phyloP scores from a whole-genome alignment of 2,113 vertebrate species.

The Lycaon pictus region DNA sequence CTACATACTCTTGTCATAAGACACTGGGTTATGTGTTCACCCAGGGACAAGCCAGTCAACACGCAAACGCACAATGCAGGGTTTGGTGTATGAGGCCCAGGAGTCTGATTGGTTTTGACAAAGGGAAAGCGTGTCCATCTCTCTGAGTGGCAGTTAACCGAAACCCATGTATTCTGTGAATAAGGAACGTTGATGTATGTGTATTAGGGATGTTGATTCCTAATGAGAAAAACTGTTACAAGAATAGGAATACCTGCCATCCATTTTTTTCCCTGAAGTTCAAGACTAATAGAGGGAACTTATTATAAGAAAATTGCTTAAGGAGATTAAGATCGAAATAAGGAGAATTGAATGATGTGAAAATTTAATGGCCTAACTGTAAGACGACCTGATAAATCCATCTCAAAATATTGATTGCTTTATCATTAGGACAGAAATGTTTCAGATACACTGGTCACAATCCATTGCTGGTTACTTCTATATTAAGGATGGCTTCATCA shows the following conservation, averaged over 20 bases:
- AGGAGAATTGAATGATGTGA: background rate
- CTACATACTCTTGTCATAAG: background rate
- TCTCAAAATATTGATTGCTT: background rate
- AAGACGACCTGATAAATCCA: background rate
- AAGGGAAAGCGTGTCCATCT: background rate
- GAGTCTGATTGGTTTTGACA: background rate
- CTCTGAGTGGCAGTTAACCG: background rate
- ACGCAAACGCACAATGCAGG: too few species aligned
- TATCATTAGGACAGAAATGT: background rate
- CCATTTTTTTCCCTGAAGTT: background rate
- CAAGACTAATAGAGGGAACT: background rate
- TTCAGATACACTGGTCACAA: background rate
- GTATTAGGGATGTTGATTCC: background rate
- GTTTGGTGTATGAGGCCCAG: background rate
- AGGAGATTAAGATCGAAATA: background rate
- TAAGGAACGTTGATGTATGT: background rate
- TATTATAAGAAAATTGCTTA: slow-evolving; percentile 9
- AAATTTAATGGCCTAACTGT: background rate
- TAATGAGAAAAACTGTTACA: background rate
- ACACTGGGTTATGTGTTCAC: background rate
- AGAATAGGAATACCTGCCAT: background rate
- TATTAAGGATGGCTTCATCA: background rate
- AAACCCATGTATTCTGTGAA: slow-evolving; percentile 8
- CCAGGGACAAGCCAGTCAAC: background rate
- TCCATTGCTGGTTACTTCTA: background rate